Evolutionary conservation across 2,888 invertebrate species (phyloP).

Genomic region (Oxyscelio sp.): DNA sequence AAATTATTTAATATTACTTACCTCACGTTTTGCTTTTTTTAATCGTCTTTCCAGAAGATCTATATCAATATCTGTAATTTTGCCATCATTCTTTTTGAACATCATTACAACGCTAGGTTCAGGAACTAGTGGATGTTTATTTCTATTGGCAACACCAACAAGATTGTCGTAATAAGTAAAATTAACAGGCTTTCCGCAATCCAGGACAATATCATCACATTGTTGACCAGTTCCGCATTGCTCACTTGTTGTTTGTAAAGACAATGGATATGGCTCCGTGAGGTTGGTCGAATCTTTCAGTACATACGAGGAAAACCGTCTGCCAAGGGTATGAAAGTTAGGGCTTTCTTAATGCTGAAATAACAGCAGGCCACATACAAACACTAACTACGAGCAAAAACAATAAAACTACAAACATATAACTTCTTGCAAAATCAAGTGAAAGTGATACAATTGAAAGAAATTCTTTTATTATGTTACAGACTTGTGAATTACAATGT

Average conservation of each 20-base stretch:
- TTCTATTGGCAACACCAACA: constrained; percentile 94
- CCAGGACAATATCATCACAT: constrained; percentile 91
- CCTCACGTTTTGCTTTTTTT: constrained; percentile 93
- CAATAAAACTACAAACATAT: too few species aligned
- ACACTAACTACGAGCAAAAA: too few species aligned
- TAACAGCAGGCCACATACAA: constrained; percentile 87
- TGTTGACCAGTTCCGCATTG: constrained; percentile 82
- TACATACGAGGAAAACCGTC: constrained; percentile 86
- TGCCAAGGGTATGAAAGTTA: constrained; percentile 87
- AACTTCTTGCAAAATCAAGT: too few species aligned
- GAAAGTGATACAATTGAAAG: too few species aligned
- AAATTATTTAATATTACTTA: too few species aligned
- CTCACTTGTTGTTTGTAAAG: constrained; percentile 79
- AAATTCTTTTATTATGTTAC: too few species aligned
- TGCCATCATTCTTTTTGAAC: constrained; percentile 91
- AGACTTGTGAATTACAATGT: too few species aligned
- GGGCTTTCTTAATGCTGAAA: constrained; percentile 87
- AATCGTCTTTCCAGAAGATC: constrained; percentile 92
- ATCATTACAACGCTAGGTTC: constrained; percentile 94
- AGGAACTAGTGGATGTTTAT: constrained; percentile 94
- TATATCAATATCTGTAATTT: constrained; percentile 92
- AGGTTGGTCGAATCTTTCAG: constrained; percentile 84
- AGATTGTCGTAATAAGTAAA: constrained; percentile 96
- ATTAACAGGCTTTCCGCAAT: constrained; percentile 95
- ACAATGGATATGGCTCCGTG: too few species aligned